Evolutionary conservation across 2,113 vertebrate genomes (phyloP), one percentile per base, ranked within the genome.

Genomic region (Pterocles gutturalis): DNA sequence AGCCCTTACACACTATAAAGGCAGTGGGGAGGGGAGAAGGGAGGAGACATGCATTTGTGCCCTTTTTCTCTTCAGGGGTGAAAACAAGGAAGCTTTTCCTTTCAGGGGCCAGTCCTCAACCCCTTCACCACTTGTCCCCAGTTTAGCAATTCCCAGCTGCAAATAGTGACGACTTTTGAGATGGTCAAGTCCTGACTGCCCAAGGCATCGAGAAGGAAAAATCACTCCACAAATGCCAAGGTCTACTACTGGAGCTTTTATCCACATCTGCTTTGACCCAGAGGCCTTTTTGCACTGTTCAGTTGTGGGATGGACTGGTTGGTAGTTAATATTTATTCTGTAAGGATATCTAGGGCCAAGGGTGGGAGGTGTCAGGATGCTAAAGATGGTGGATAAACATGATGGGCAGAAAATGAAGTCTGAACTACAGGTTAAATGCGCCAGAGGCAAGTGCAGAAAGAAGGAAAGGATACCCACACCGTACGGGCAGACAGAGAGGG

Each of bases 41-140:
- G 66, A 94, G 78, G 85, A 94, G 43, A 91, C 7, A 83, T 75
- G 67, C 49, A 34, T 92, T 92, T 86, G 53, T 90, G 90, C 61
- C 80, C 28, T 87, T 84, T 81, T 69, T 81, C 41, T 76, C 49
- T 90, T 28, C 51, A 53, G 51, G 51, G 51, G 51, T 53, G 51
- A 53, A 53, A 53, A 53, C 51, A 53, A 53, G 51, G 51, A 28
- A 53, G 26, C 25, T 14, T 96, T 96, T 85, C 87, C 87, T 96
- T 89, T 73, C 26, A 82, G 45, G 28, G 71, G 18, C 25, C 66
- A 80, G 25, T 26, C 61, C 57, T 82, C 46, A 77, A 24, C 2
- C 10, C 3, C 48, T 58, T 76, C 53, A 34, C 48, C 2, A 5
- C 49, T 93, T 61, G 58, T 79, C 31, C 46, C 28, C 28, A 33